A percentile compares a stretch with the other conserved stretches of the same genome.
Evolutionary conservation across 1,140 invertebrate genomes (phyloP).

Genomic region (Ostrea edulis): DNA sequence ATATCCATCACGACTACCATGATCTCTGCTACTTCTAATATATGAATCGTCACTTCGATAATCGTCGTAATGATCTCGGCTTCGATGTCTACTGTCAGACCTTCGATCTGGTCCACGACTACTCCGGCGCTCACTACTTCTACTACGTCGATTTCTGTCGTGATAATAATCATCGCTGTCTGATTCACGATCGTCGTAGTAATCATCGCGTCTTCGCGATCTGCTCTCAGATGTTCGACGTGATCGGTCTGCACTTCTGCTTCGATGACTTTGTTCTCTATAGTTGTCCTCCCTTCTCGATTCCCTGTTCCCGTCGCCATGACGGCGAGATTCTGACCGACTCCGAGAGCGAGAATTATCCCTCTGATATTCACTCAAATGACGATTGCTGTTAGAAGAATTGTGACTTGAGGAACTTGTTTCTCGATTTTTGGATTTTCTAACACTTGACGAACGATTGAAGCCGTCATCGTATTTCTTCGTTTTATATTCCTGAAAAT

Average conservation of each 20-base stretch:
- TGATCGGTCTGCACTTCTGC: background rate
- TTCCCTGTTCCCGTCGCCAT: background rate
- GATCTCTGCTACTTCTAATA: background rate
- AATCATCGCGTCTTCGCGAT: slow-evolving; percentile 3
- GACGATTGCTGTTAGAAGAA: slow-evolving; percentile 10
- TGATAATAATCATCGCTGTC: background rate
- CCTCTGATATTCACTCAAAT: background rate
- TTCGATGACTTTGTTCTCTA: background rate
- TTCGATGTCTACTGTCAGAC: background rate
- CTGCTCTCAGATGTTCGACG: slow-evolving; percentile 7
- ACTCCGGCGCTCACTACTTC: background rate
- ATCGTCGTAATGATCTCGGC: background rate
- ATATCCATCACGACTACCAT: background rate
- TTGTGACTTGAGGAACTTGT: slow-evolving; percentile 19
- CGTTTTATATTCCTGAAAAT: background rate
- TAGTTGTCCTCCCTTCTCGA: background rate
- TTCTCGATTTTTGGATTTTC: slow-evolving; percentile 9
- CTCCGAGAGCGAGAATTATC: background rate
- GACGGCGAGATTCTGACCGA: background rate
- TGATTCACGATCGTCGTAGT: slow-evolving; percentile 17
- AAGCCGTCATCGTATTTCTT: background rate
- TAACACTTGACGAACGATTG: background rate
- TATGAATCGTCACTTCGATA: slow-evolving; percentile 23
- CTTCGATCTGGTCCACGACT: background rate
- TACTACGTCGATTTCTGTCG: background rate